These are phyloP conservation scores for Ophion slaviceki DNA, from an alignment of 2,888 invertebrate species.

Conservation along the genomic window DNA sequence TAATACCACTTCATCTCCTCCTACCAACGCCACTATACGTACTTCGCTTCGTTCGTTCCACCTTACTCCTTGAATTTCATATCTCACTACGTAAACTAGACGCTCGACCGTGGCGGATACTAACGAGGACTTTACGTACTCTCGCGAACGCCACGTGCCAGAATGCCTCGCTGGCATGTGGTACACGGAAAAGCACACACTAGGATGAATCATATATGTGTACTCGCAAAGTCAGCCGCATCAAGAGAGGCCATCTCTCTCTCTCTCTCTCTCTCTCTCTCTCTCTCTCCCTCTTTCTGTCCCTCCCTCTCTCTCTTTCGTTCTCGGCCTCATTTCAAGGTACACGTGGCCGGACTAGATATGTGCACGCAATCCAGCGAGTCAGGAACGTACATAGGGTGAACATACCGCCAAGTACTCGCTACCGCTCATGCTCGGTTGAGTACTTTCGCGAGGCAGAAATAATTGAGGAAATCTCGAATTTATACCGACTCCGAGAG, in stretches of 20 bases:
- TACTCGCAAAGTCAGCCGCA: slow-evolving; percentile 32
- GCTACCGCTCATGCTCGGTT: slow-evolving; percentile 25
- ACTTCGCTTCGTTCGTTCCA: slow-evolving; percentile 55
- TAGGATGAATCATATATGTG: neutral
- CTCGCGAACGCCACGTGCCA: slow-evolving; percentile 65
- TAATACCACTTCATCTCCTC: slow-evolving; percentile 57
- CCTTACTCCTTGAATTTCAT: slow-evolving; percentile 69
- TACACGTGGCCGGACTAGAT: slow-evolving; percentile 49
- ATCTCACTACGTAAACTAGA: slow-evolving; percentile 76
- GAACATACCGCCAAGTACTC: slow-evolving; percentile 3
- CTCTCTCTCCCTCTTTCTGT: neutral
- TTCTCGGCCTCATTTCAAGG: slow-evolving; percentile 48
- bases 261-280: neutral
- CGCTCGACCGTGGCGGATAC: slow-evolving; percentile 67
- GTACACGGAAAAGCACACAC: slow-evolving; percentile 44
- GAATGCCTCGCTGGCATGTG: slow-evolving; percentile 51
- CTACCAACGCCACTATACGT: slow-evolving; percentile 30
- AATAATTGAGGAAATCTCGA: slow-evolving; percentile 47
- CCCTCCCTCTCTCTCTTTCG: neutral
- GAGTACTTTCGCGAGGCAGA: slow-evolving; percentile 30
- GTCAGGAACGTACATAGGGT: slow-evolving; percentile 46
- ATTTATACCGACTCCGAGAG: slow-evolving; percentile 19
- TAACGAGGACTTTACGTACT: slow-evolving; percentile 73
- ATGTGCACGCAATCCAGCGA: slow-evolving; percentile 58
- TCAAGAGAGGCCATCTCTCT: slow-evolving; percentile 20